Evolutionary conservation across 1,140 invertebrate genomes (phyloP), one percentile per base, ranked within the genome.

Genomic region (Aphis craccivora): DNA sequence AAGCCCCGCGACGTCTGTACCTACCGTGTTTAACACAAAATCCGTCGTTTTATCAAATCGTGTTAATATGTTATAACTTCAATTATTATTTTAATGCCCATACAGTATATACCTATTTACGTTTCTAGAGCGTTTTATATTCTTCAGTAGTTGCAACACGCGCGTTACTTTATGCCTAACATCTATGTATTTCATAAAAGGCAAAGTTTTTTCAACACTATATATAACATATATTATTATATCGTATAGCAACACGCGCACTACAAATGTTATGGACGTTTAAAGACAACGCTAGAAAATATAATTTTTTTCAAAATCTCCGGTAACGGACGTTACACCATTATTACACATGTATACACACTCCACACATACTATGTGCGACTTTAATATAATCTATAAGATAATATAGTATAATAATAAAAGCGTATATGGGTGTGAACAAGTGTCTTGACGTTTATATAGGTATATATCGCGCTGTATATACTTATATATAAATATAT

Each of bases 331-430:
- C 30, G 30, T 76, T 76, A 76, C 60, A 76, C 30, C 14, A 76
- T 76, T 76, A 0, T 20, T 67, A 67, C 18, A 51, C 4, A 48
- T 48, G 14, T 11, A 48, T 14, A 48, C 4, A 48, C 1, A 48
- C 14, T 14, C 14, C 14, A 48, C 14, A 48, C 48, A 14, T 11
- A 48, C 60, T 76, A n/a, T 76, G 30, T 76, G 30, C 5, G 30
- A 76, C 30, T 76, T 35, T 76, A 76, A 76, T 76, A 35, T 76
- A 76, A 4, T 18, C 11, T 14, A n/a, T 76, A 76, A 51, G 11
- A 76, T 67, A 67, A 55, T 60, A 25, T n/a, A 67, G 60, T 67
- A n/a, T n/a, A 67, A 67, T 67, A 67, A n/a, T 67, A 76, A 76
- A 86, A 30, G 83, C 37, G 9, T 86, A 86, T 86, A 86, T 40